Evolutionary conservation across 2,113 vertebrate species (phyloP), one percentile per base, ranked within the genome.

Genomic region (Hippocampus comes): DNA sequence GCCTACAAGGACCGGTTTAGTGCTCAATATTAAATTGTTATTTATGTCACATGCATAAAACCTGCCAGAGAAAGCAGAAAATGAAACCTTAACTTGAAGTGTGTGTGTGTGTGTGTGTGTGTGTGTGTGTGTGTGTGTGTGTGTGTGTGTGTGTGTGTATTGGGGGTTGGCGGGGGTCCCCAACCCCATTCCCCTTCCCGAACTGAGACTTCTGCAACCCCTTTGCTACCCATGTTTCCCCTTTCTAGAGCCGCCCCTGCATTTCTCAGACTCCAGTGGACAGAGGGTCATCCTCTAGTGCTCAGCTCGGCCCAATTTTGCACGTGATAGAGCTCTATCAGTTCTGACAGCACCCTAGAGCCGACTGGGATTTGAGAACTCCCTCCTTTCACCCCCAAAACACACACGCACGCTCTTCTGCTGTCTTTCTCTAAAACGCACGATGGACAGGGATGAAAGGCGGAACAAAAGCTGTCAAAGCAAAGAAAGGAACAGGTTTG

Each of bases 301-400:
- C 84, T 92, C 82, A 81, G 87, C 84, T 90, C 84, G 70, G 81
- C 88, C 89, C 90, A 91, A 89, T 89, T 90, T 89, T 89, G 89
- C 88, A 84, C 88, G 90, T 91, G 91, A 92, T 90, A 88, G 90
- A 92, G 90, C 85, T 90, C 91, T 90, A 92, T 91, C 90, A 91
- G 84, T 89, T 92, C 87, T 93, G 92, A 93, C 91, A 92, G 91
- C 89, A 89, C 86, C 84, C 87, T 76, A 71, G 82, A 89, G 88
- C 90, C 88, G 25, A 87, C 86, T 82, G 90, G 87, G 89, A 88
- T 89, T 91, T 91, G 79, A 89, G 88, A 84, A 85, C 76, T 82
- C 80, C 82, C 78, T 86, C 81, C 79, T 83, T 82, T 82, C 74
- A 77, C 84, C 76, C 72, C 77, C 76, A 56, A 70, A 75, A 71